These are phyloP conservation scores for Ectemnius cavifrons DNA, from an alignment of 2,888 invertebrate species.

Conservation along the genomic window DNA sequence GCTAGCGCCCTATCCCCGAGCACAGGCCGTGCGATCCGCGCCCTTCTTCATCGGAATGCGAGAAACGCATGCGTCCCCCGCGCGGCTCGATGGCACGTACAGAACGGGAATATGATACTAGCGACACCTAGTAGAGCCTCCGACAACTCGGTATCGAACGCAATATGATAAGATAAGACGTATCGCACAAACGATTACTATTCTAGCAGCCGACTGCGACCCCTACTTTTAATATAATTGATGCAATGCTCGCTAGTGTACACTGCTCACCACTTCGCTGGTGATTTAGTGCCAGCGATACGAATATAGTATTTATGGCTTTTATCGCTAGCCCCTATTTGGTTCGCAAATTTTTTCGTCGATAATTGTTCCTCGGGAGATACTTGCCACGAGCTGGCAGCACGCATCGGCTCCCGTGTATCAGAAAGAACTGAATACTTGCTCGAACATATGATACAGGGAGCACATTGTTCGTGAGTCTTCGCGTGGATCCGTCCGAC, in stretches of 20 bases:
- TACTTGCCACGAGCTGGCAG: conserved; percentile 47
- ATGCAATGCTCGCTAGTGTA: no score
- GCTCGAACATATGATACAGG: conserved; percentile 26
- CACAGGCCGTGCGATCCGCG: conserved; percentile 46
- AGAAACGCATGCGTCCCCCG: conserved; percentile 45
- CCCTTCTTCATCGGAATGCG: conserved; percentile 44
- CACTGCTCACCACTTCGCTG: no score
- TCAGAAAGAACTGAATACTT: conserved; percentile 12
- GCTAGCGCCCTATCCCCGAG: conserved; percentile 53
- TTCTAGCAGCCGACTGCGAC: no score
- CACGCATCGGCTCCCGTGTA: conserved; percentile 22
- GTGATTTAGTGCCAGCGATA: no score
- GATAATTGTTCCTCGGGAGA: conserved; percentile 13
- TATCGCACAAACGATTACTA: no score
- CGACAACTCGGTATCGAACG: no score
- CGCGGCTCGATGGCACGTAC: conserved; percentile 24
- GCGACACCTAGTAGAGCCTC: neutral
- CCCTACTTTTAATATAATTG: no score
- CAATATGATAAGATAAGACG: no score
- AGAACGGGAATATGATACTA: conserved; percentile 13
- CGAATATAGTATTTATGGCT: no score
- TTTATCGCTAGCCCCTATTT: no score
- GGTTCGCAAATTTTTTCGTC: neutral
- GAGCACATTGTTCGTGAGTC: neutral
- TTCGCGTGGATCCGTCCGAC: neutral